A percentile compares a stretch with the other conserved stretches of the same genome.
Evolutionary conservation across 2,888 invertebrate species (phyloP).

Genomic region (Ornithoptera alexandrae): DNA sequence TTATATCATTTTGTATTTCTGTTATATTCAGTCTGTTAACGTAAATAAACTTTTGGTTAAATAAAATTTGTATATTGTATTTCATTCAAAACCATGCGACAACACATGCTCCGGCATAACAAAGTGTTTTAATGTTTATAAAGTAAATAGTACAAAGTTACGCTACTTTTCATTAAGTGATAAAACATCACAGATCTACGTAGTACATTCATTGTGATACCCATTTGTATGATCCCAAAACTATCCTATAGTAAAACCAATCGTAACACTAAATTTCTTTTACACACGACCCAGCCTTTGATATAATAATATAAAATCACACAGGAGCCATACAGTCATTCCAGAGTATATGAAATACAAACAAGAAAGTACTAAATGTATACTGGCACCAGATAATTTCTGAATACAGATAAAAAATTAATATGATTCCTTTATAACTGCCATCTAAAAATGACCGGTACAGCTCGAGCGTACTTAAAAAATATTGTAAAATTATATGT

Average conservation of each 20-base stretch:
- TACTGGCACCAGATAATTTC: slow-evolving; percentile 10
- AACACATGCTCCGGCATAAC: slow-evolving; percentile 13
- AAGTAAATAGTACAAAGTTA: slow-evolving; percentile 1
- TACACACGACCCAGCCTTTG: slow-evolving; percentile 70
- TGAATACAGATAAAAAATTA: neutral
- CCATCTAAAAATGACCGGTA: slow-evolving; percentile 21
- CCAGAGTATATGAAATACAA: slow-evolving; percentile 1
- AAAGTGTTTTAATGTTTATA: neutral
- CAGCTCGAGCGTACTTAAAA: slow-evolving; percentile 30
- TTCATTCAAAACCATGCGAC: slow-evolving; percentile 14
- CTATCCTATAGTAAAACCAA: slow-evolving; percentile 33
- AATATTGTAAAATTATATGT: slow-evolving; percentile 20
- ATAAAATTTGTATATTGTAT: neutral
- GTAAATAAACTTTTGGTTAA: slow-evolving; percentile 15
- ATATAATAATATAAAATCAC: slow-evolving; percentile 24
- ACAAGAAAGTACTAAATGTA: neutral
- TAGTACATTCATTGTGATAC: slow-evolving; percentile 30
- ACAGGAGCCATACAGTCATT: slow-evolving; percentile 33
- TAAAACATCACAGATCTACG: slow-evolving; percentile 42
- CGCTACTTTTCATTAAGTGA: slow-evolving; percentile 6
- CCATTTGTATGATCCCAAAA: slow-evolving; percentile 28
- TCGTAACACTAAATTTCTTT: slow-evolving; percentile 37
- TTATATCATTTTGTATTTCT: neutral
- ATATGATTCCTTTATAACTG: neutral
- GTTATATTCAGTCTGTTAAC: slow-evolving; percentile 15